Percentiles rank a stretch among this genome's conserved stretches.
Conservation (phyloP, 2,113 vertebrate genomes). For the Sturnus vulgaris region DNA sequence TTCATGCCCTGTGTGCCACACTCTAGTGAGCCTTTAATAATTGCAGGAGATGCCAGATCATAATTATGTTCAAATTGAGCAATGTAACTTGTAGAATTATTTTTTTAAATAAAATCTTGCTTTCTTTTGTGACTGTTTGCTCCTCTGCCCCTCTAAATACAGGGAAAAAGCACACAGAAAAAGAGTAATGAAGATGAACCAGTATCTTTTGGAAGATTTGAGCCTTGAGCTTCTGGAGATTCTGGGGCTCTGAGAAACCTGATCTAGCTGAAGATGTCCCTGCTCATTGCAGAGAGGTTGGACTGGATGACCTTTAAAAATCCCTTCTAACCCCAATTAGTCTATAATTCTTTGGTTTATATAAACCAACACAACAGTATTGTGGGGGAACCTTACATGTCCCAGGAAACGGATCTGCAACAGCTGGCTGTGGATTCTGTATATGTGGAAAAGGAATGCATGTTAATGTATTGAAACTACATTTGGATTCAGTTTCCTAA, state of each 20-base stretch:
- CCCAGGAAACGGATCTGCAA: background rate
- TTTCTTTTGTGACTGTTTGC: background rate
- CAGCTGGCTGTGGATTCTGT: background rate
- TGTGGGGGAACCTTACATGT: accelerated
- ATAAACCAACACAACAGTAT: accelerated
- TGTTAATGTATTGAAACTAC: background rate
- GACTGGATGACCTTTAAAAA: background rate
- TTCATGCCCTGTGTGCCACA: background rate
- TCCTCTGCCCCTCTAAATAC: background rate
- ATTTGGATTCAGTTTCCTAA: background rate
- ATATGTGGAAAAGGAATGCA: background rate
- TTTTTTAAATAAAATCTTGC: background rate
- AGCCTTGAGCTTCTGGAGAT: background rate
- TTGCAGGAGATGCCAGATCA: background rate
- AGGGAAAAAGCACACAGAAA: background rate
- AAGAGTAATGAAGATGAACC: background rate
- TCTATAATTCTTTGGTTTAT: background rate
- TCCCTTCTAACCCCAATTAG: background rate
- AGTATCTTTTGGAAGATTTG: background rate
- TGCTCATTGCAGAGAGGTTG: background rate
- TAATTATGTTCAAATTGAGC: background rate
- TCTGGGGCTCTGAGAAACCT: background rate
- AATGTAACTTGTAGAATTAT: background rate
- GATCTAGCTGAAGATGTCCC: background rate
- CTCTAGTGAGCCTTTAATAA: background rate